Evolutionary conservation across 2,888 invertebrate species (phyloP).

Genomic region (Drosophila formosana): DNA sequence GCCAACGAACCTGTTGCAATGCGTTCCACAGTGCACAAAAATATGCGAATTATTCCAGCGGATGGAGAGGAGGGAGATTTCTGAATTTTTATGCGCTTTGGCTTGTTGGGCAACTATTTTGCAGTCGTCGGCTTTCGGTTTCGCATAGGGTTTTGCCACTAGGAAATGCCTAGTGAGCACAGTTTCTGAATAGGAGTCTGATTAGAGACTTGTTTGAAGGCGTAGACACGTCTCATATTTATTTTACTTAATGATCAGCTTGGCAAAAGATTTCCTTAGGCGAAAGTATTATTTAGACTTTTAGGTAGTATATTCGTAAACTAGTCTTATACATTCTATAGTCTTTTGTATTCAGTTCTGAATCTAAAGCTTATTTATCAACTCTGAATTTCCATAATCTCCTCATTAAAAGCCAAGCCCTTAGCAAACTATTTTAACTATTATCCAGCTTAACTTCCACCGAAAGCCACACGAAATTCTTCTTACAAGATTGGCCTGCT

Average conservation of each 20-base stretch:
- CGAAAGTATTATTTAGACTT: background rate
- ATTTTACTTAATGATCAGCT: background rate
- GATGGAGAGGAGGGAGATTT: slow-evolving; percentile 4
- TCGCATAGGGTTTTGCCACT: slow-evolving; percentile 11
- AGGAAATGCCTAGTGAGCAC: slow-evolving; percentile 11
- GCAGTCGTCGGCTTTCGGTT: slow-evolving; percentile 25
- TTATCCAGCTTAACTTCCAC: slow-evolving; percentile 5
- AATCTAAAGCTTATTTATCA: background rate
- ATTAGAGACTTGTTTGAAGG: slow-evolving; percentile 16
- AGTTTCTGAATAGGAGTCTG: slow-evolving; percentile 6
- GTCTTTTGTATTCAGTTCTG: background rate
- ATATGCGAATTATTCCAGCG: slow-evolving; percentile 21
- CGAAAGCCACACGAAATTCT: background rate
- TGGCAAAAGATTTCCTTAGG: background rate
- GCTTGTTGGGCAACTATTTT: slow-evolving; percentile 22
- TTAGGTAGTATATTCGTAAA: background rate
- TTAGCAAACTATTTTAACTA: background rate
- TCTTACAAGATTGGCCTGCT: background rate
- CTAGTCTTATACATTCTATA: background rate
- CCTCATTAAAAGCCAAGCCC: background rate
- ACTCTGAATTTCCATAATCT: background rate
- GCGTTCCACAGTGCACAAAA: slow-evolving; percentile 55
- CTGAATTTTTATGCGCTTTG: slow-evolving; percentile 19
- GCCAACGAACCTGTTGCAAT: slow-evolving; percentile 65
- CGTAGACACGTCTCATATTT: background rate